A percentile compares a stretch with the other conserved stretches of the same genome.
Evolutionary conservation across 2,113 vertebrate species (phyloP).

Genomic region (Pardalotus punctatus): DNA sequence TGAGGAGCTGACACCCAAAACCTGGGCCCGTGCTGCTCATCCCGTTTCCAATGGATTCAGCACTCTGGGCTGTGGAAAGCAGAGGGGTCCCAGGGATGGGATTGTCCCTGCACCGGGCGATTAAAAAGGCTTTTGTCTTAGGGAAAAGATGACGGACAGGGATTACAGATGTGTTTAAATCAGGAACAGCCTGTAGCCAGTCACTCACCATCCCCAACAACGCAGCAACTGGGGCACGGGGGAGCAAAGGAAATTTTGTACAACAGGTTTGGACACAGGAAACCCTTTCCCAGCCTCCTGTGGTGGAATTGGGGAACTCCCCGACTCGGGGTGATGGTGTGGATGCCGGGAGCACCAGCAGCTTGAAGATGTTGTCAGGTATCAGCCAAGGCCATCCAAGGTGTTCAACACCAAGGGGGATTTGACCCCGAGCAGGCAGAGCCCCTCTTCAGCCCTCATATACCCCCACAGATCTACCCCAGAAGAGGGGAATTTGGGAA

Average conservation of each 20-base stretch:
- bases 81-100: not conserved
- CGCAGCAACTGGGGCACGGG: accelerated
- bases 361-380: accelerated
- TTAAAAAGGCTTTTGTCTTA: not conserved
- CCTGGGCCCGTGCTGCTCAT: not conserved
- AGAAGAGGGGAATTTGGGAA: not conserved
- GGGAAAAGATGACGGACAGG: not conserved
- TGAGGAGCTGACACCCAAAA: not conserved
- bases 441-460: not conserved
- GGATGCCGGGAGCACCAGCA: not conserved
- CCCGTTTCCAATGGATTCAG: accelerated
- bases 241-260: not conserved
- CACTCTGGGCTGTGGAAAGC: not conserved
- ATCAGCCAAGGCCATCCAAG: not conserved
- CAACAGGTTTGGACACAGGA: not conserved
- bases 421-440: not conserved
- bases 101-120: not conserved
- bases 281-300: not conserved
- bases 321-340: accelerated
- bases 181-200: not conserved
- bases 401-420: not conserved
- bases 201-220: accelerated
- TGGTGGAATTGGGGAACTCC: accelerated
- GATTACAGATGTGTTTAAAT: not conserved
- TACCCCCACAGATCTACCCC: not conserved